Evolutionary conservation across 2,113 vertebrate species (phyloP), one percentile per base, ranked within the genome.

Genomic region (Hemichromis elongatus): DNA sequence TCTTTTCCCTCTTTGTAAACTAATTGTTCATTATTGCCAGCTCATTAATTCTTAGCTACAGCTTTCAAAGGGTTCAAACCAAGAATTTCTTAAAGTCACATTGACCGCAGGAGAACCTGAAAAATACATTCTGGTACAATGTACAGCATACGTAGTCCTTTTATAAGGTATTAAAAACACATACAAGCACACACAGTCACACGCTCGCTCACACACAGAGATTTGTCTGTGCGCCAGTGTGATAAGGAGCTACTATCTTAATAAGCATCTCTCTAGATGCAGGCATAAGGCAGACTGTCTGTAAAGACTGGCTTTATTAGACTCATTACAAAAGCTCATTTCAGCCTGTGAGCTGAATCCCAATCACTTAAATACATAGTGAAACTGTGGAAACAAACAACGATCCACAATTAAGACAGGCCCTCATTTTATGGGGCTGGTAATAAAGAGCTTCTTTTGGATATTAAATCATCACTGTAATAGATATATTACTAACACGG

Each of bases 161-260:
- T 54, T 50, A 66, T 63, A 55, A 83, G 79, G 42, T 33, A 54
- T 42, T 18, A 21, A 30, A 52, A 77, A 59, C 81, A 83, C 33
- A 81, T n/a, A 37, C 16, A 55, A 66, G 70, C 53, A 47, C 50
- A 77, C 55, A 50, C 45, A 45, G 11, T 33, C 35, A 70, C 42
- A 52, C 8, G 13, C 77, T 75, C 28, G 35, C 16, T 68, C 59
- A 70, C 35, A 81, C 59, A 89, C 13, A 75, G 80, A 85, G 86
- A 88, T 80, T 85, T 80, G 88, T 79, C 85, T 16, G 63, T 93
- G 89, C 89, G 88, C 66, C 81, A 7, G 57, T 63, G 81, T 81
- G 95, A 94, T 94, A 92, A 95, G 89, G 45, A 79, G 47, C 82
- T 83, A 28, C 40, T 93, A 92, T 95, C 92, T 93, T 93, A 92